phyloP scores from a whole-genome alignment of 2,113 vertebrate species.

The Recurvirostra avosetta region DNA sequence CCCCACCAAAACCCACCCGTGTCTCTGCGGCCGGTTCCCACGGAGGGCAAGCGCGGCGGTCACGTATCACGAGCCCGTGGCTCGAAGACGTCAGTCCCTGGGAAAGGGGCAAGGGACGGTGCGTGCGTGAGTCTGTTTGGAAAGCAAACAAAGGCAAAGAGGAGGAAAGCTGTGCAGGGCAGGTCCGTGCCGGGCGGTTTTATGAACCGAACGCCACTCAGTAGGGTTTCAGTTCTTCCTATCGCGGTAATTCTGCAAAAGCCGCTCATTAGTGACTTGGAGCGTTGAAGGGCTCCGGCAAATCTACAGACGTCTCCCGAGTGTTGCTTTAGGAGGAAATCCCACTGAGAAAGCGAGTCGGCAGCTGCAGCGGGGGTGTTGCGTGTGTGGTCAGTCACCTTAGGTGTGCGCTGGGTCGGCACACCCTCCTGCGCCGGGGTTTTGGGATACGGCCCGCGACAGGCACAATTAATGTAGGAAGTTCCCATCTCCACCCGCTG shows the following conservation, averaged over 20 bases:
- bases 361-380: accelerated
- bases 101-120: neutral
- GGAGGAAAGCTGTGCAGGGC: neutral
- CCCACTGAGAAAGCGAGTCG: accelerated
- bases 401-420: neutral
- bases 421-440: accelerated
- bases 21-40: accelerated
- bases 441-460: accelerated
- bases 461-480: neutral
- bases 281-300: neutral
- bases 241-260: accelerated
- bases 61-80: accelerated
- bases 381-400: neutral
- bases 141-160: neutral
- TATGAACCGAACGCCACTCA: accelerated
- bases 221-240: accelerated
- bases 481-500: neutral
- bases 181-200: neutral
- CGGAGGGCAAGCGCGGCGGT: neutral
- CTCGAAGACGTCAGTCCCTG: accelerated
- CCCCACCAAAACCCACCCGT: accelerated
- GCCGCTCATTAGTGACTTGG: accelerated
- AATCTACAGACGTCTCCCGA: accelerated
- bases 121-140: neutral
- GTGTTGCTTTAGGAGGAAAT: neutral